Percentiles rank a stretch among this genome's conserved stretches.
phyloP scores from a whole-genome alignment of 2,113 vertebrate genomes.

The Amphiprion percula region DNA sequence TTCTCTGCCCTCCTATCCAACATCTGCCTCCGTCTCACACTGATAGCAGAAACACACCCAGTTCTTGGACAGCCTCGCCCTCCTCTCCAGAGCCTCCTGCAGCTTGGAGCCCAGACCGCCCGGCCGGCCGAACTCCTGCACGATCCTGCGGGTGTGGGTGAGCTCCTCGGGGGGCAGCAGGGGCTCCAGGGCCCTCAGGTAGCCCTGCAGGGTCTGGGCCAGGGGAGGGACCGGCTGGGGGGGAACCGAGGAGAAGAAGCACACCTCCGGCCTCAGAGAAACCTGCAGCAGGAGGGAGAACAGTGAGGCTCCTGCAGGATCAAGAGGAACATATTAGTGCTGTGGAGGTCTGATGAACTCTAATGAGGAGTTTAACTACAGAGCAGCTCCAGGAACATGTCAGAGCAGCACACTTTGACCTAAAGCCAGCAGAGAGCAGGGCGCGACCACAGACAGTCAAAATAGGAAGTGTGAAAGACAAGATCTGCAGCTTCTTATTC shows the following conservation, averaged over 20 bases:
- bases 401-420: slow-evolving; percentile 26
- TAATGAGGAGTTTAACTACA: background rate
- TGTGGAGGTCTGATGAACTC: no score
- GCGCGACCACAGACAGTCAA: slow-evolving; percentile 5
- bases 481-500: background rate
- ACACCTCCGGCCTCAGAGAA: slow-evolving; percentile 59
- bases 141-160: slow-evolving; percentile 82
- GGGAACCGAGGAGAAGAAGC: slow-evolving; percentile 75
- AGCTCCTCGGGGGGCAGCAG: slow-evolving; percentile 85
- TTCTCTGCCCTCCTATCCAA: background rate
- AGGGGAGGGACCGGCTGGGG: slow-evolving; percentile 86
- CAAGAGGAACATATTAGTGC: background rate
- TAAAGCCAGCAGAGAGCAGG: slow-evolving; percentile 9
- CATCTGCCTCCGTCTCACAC: slow-evolving; percentile 24
- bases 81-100: slow-evolving; percentile 82
- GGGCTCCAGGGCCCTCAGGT: slow-evolving; percentile 86
- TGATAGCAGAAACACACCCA: slow-evolving; percentile 81
- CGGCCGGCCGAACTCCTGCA: slow-evolving; percentile 78
- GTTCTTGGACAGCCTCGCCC: slow-evolving; percentile 82
- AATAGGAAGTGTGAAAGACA: slow-evolving; percentile 40
- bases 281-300: slow-evolving; percentile 43
- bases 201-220: slow-evolving; percentile 82
- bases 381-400: background rate
- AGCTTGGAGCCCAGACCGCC: slow-evolving; percentile 83
- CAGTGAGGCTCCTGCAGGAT: background rate